phyloP scores from a whole-genome alignment of 2,113 vertebrate species.

The Heptranchias perlo region DNA sequence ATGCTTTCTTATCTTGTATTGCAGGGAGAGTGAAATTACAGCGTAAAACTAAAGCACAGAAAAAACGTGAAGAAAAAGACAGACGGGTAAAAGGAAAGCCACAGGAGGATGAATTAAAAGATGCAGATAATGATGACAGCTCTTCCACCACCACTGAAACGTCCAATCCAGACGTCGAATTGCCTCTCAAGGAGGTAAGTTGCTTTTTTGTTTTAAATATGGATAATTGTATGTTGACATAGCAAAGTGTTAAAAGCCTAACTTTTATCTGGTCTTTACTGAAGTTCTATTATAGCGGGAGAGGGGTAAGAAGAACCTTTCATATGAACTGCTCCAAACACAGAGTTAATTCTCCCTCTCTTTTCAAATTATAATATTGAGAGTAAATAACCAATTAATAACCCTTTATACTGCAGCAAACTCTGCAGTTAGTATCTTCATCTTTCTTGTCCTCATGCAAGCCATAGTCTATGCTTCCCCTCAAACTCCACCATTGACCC shows the following conservation, averaged over 20 bases:
- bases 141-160: slow-evolving; percentile 98
- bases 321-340: background rate
- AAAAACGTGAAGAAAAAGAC: slow-evolving; percentile 83
- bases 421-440: too few relatives aligned
- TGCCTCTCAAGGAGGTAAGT: slow-evolving; percentile 78
- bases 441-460: background rate
- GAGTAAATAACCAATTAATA: background rate
- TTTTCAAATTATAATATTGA: background rate
- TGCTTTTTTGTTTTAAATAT: background rate
- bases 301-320: background rate
- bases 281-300: background rate
- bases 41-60: slow-evolving; percentile 77
- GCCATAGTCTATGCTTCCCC: background rate
- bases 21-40: slow-evolving; percentile 78
- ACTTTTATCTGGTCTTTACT: background rate
- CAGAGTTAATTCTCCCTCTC: background rate
- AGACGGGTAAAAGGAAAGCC: slow-evolving; percentile 71
- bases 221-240: slow-evolving; percentile 44
- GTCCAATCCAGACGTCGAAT: slow-evolving; percentile 88
- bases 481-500: background rate
- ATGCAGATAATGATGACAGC: slow-evolving; percentile 89
- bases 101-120: slow-evolving; percentile 81
- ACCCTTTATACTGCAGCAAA: too few relatives aligned
- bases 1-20: slow-evolving; percentile 40
- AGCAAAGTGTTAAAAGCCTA: background rate